Evolutionary conservation across 2,797 vertebrate species (phyloP).

Genomic region (Scleropages formosus): DNA sequence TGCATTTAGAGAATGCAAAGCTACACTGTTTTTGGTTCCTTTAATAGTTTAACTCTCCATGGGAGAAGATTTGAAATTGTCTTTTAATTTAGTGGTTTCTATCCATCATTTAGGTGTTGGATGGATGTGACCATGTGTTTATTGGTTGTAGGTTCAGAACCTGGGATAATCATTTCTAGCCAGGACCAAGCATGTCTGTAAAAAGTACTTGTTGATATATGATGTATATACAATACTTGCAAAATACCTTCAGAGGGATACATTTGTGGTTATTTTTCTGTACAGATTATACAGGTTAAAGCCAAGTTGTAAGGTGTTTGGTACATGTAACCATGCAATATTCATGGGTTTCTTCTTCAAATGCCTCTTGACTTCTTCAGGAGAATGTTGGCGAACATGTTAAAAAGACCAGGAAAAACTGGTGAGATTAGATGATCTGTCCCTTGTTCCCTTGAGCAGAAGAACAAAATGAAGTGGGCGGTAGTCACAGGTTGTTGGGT

Average conservation of each 20-base stretch:
- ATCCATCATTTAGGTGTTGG: not conserved
- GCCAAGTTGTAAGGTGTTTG: no score
- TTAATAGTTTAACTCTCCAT: slow-evolving; percentile 33
- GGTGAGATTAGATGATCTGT: not conserved
- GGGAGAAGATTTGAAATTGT: not conserved
- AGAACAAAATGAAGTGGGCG: not conserved
- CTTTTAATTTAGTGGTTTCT: not conserved
- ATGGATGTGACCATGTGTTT: no score
- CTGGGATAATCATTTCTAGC: no score
- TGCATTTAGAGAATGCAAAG: slow-evolving; percentile 36
- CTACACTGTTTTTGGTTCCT: not conserved
- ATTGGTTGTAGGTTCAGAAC: not conserved
- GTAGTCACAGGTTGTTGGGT: not conserved
- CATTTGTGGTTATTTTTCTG: no score
- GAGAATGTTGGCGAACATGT: not conserved
- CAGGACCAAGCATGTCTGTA: not conserved
- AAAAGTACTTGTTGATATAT: not conserved
- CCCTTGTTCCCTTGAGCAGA: not conserved
- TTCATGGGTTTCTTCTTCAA: no score
- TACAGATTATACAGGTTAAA: no score
- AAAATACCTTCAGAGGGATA: no score
- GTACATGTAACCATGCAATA: no score
- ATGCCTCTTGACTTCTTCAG: no score
- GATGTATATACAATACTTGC: not conserved
- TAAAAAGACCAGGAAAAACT: not conserved